These are phyloP conservation scores for Menidia menidia DNA, from an alignment of 2,797 vertebrate species.

Conservation along the genomic window DNA sequence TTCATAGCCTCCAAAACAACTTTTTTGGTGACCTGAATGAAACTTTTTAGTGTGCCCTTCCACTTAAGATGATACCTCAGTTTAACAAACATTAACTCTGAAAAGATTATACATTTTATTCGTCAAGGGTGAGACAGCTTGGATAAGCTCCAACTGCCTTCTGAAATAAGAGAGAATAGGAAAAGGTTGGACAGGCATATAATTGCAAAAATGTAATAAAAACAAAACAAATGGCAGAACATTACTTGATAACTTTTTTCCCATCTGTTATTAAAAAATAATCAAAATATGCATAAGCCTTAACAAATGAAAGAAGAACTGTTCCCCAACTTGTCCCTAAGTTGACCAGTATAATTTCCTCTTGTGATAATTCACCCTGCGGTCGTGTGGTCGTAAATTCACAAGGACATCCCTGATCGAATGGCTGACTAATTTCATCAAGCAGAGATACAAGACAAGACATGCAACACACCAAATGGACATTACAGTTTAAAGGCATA, in stretches of 20 bases:
- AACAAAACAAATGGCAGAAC: no score
- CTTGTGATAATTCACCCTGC: slow-evolving; percentile 5
- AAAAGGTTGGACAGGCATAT: no score
- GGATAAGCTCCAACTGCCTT: no score
- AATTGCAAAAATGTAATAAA: no score
- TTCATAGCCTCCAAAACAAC: no score
- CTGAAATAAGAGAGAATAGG: no score
- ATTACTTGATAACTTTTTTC: neutral
- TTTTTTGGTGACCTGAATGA: no score
- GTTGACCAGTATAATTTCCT: slow-evolving; percentile 20
- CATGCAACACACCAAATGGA: slow-evolving; percentile 17
- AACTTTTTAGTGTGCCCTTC: no score
- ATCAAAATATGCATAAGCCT: no score
- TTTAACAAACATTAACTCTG: slow-evolving; percentile 17
- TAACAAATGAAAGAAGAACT: no score
- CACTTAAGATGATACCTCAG: neutral
- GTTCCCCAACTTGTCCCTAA: no score
- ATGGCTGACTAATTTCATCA: slow-evolving; percentile 58
- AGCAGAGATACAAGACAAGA: slow-evolving; percentile 19
- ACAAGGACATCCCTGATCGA: slow-evolving; percentile 33
- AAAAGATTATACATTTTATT: slow-evolving; percentile 12
- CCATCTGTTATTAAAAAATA: neutral
- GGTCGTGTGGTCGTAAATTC: slow-evolving; percentile 29
- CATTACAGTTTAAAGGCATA: neutral
- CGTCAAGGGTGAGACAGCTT: neutral